These are phyloP conservation scores for Linnaemya tessellans DNA, from an alignment of 2,888 invertebrate genomes.

Conservation along the genomic window DNA sequence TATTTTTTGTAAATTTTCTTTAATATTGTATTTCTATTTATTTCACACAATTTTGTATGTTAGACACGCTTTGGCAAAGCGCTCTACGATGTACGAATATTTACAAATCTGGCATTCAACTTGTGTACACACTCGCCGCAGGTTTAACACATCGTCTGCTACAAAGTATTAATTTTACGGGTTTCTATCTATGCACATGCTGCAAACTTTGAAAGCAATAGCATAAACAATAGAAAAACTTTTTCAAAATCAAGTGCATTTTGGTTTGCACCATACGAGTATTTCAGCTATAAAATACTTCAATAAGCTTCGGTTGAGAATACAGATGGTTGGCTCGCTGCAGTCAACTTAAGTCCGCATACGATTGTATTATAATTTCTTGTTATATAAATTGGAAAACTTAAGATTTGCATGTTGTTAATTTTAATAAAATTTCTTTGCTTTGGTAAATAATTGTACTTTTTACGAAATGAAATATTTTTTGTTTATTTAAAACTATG, in stretches of 20 bases:
- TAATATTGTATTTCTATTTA: background rate
- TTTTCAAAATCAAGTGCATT: conserved; percentile 29
- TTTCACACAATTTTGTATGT: conserved; percentile 26
- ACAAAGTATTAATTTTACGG: conserved; percentile 14
- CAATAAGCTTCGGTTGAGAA: conserved; percentile 5
- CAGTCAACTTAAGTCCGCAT: conserved; percentile 11
- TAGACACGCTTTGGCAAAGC: conserved; percentile 44
- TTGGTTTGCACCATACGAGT: background rate
- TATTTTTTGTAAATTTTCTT: conserved; percentile 26
- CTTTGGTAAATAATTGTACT: background rate
- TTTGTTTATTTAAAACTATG: too few relatives aligned
- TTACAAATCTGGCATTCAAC: conserved; percentile 20
- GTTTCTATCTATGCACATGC: background rate
- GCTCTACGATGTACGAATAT: background rate
- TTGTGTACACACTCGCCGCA: conserved; percentile 32
- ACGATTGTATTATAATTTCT: background rate
- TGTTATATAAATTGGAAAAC: background rate
- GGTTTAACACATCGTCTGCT: conserved; percentile 40
- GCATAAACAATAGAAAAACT: background rate
- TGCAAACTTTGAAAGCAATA: background rate
- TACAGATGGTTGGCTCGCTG: conserved; percentile 9
- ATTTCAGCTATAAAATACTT: background rate
- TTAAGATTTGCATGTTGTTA: background rate
- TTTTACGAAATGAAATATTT: too few relatives aligned
- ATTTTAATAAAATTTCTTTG: background rate